phyloP scores from a whole-genome alignment of 1,140 invertebrate species.

The Venturia canescens region DNA sequence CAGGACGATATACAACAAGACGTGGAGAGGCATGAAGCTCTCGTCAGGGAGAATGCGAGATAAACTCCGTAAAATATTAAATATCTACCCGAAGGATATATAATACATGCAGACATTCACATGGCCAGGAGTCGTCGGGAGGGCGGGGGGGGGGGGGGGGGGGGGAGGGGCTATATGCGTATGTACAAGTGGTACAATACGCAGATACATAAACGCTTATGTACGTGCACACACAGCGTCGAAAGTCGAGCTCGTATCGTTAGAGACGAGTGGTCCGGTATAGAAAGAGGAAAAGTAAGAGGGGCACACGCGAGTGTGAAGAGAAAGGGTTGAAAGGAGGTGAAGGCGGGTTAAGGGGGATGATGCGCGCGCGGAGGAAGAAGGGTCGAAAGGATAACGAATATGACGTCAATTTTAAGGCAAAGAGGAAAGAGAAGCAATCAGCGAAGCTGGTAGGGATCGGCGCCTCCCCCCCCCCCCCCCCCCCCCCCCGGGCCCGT shows the following conservation, averaged over 20 bases:
- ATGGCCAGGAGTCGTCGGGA: too few relatives aligned
- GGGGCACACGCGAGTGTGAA: constrained; percentile 56
- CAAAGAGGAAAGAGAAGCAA: constrained; percentile 69
- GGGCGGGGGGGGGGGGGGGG: too few relatives aligned
- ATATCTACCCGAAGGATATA: constrained; percentile 9
- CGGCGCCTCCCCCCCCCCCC: constrained; percentile 46
- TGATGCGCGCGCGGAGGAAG: constrained; percentile 57
- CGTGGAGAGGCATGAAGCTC: neutral
- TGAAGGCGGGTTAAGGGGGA: constrained; percentile 36
- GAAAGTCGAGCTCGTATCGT: constrained; percentile 23
- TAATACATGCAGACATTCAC: neutral
- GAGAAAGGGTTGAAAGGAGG: constrained; percentile 44
- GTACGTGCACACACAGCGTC: neutral
- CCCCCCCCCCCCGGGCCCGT: neutral
- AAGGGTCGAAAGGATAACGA: constrained; percentile 76
- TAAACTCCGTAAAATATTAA: constrained; percentile 22
- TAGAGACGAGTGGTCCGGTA: constrained; percentile 18
- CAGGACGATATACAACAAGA: constrained; percentile 13
- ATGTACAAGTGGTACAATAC: too few relatives aligned
- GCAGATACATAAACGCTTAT: neutral
- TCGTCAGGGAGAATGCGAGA: constrained; percentile 20
- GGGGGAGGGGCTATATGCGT: too few relatives aligned
- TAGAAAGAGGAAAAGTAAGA: constrained; percentile 46
- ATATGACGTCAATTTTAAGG: constrained; percentile 76
- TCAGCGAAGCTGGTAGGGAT: constrained; percentile 65